phyloP scores from a whole-genome alignment of 2,888 invertebrate genomes.

The Nomada ferruginata region DNA sequence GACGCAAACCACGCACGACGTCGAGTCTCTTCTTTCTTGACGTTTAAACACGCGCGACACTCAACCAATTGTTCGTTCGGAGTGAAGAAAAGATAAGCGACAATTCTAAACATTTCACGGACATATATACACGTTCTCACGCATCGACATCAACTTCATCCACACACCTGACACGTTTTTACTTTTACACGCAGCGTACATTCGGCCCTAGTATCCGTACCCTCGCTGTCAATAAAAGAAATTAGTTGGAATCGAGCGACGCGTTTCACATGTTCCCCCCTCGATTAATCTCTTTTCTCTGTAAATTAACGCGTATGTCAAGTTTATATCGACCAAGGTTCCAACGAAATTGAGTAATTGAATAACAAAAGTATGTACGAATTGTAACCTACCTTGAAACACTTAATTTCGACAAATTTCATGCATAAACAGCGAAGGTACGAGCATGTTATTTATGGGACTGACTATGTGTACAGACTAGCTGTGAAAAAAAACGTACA shows the following conservation, averaged over 20 bases:
- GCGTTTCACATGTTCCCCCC: no score
- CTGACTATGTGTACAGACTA: conserved; percentile 8
- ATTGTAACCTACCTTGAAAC: no score
- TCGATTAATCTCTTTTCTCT: no score
- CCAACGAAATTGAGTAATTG: no score
- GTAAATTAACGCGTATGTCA: no score
- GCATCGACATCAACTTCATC: conserved; percentile 7
- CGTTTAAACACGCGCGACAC: conserved; percentile 66
- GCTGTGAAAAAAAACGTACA: conserved; percentile 31
- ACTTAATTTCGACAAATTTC: no score
- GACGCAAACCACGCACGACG: conserved; percentile 18
- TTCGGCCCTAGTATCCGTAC: neutral
- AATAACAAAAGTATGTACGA: no score
- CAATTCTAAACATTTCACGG: conserved; percentile 37
- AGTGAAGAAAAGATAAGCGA: conserved; percentile 33
- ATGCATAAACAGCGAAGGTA: no score
- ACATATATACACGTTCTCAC: conserved; percentile 28
- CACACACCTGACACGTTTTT: conserved; percentile 35
- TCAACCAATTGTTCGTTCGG: conserved; percentile 33
- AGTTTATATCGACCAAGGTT: no score
- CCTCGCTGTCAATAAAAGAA: no score
- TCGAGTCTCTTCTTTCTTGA: conserved; percentile 69
- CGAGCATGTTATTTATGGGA: no score
- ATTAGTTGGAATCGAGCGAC: no score
- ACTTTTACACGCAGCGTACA: conserved; percentile 42